These are phyloP conservation scores for Eristalinus sepulchralis DNA, from an alignment of 2,888 invertebrate genomes.

Conservation along the genomic window DNA sequence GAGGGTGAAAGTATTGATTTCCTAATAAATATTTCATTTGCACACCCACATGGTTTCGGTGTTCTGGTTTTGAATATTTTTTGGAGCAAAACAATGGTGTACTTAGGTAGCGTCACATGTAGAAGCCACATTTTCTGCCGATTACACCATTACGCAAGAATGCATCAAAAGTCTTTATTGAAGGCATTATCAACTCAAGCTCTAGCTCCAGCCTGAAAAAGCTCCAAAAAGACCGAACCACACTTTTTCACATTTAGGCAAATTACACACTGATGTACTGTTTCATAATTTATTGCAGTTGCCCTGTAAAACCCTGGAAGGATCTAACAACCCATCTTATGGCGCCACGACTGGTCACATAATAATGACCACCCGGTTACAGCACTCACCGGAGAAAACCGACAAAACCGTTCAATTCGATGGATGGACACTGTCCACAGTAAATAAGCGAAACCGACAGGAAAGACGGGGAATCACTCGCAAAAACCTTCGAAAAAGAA, in stretches of 20 bases:
- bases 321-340: not conserved
- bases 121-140: no score
- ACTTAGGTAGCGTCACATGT: no score
- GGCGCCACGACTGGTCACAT: not conserved
- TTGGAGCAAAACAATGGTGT: no score
- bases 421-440: constrained; percentile 33
- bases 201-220: no score
- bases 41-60: no score
- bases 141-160: no score
- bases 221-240: no score
- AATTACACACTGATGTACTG: not conserved
- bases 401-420: constrained; percentile 47
- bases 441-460: constrained; percentile 22
- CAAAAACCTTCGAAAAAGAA: constrained; percentile 38
- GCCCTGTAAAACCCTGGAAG: not conserved
- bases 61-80: no score
- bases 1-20: no score
- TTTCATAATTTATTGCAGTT: not conserved
- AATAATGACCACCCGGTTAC: constrained; percentile 23
- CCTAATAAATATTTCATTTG: no score
- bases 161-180: no score
- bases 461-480: constrained; percentile 21
- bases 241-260: not conserved
- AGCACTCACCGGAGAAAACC: not conserved
- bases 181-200: no score